phyloP scores from a whole-genome alignment of 1,140 invertebrate species.

The Phenacoccus solenopsis region DNA sequence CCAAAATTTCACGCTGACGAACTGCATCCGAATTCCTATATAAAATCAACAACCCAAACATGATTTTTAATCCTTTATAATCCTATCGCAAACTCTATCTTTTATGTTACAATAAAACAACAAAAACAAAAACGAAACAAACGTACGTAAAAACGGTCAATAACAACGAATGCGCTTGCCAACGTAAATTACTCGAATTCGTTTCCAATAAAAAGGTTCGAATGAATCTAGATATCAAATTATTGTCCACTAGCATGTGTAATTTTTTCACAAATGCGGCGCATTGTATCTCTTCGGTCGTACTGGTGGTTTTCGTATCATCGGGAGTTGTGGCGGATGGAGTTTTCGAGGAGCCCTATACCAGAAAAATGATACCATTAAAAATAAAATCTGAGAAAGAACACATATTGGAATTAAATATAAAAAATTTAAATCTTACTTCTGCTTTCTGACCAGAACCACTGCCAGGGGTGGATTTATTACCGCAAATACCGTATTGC shows the following conservation, averaged over 20 bases:
- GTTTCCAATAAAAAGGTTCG: conserved; percentile 85
- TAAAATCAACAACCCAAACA: too few relatives aligned
- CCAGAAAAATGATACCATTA: not conserved
- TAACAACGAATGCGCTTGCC: conserved; percentile 85
- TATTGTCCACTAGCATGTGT: conserved; percentile 46
- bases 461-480: conserved; percentile 14
- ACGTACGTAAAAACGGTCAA: conserved; percentile 71
- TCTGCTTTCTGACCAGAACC: conserved; percentile 1
- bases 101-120: not conserved
- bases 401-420: not conserved
- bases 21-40: conserved; percentile 52
- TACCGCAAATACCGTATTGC: conserved; percentile 66
- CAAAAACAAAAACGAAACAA: conserved; percentile 5
- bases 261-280: conserved; percentile 21
- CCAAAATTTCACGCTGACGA: conserved; percentile 67
- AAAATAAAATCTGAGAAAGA: not conserved
- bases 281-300: conserved; percentile 21
- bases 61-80: too few relatives aligned
- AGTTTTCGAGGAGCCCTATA: conserved; percentile 10
- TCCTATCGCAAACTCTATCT: too few relatives aligned
- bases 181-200: conserved; percentile 80
- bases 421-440: not conserved
- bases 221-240: conserved; percentile 64
- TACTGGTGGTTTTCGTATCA: conserved; percentile 13
- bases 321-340: conserved; percentile 14